These are phyloP conservation scores for Lepidurus packardi DNA, from an alignment of 1,140 invertebrate species.

Conservation along the genomic window DNA sequence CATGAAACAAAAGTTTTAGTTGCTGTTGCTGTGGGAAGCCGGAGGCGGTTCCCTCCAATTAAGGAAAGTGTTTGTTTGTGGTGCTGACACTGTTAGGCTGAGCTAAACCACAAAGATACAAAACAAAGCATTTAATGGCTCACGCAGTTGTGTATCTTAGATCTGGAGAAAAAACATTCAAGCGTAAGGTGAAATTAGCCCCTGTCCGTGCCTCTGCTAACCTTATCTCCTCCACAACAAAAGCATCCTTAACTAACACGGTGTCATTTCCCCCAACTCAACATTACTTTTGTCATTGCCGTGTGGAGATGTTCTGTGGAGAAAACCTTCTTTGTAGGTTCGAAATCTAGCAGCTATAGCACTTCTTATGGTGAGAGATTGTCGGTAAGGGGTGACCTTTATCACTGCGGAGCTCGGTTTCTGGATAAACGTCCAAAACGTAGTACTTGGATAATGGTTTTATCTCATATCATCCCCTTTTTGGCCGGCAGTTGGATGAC, in stretches of 20 bases:
- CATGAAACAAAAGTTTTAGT: background rate
- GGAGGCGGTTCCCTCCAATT: background rate
- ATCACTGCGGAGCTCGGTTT: background rate
- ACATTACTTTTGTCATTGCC: too few species aligned
- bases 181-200: background rate
- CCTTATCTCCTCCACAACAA: background rate
- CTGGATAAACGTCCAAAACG: background rate
- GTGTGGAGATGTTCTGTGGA: too few species aligned
- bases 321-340: too few species aligned
- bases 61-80: background rate
- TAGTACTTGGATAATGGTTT: constrained; percentile 6
- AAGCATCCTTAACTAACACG: too few species aligned
- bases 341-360: too few species aligned
- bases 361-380: background rate
- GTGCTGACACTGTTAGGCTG: background rate
- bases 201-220: background rate
- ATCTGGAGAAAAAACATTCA: background rate
- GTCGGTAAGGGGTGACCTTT: background rate
- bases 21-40: background rate
- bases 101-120: background rate
- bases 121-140: background rate
- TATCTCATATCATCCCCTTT: background rate
- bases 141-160: background rate
- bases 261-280: too few species aligned
- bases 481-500: background rate